Conservation (phyloP, 2,797 vertebrate genomes). For the Hypotaenidia okinawae region DNA sequence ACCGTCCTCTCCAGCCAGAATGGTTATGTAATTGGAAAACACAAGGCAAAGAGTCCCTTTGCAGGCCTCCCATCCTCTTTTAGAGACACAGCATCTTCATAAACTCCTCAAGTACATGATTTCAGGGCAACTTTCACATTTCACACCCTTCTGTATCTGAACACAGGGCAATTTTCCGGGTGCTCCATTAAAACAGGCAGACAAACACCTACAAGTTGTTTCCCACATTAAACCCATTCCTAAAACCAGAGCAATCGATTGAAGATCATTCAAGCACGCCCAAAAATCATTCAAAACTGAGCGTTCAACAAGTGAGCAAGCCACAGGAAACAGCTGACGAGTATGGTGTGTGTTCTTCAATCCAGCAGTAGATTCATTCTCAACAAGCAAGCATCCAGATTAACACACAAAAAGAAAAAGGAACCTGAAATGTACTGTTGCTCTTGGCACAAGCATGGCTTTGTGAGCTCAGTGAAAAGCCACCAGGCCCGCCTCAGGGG, state of each 20-base stretch:
- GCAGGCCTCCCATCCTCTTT: neutral
- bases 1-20: neutral
- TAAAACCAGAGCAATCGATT: neutral
- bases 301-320: neutral
- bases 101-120: neutral
- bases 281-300: neutral
- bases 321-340: neutral
- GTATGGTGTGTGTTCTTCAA: neutral
- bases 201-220: neutral
- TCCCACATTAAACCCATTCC: neutral
- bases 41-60: neutral
- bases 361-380: neutral
- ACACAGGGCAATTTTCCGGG: neutral
- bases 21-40: neutral
- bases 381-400: slow-evolving; percentile 11
- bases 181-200: neutral
- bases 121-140: neutral
- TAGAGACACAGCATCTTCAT: neutral
- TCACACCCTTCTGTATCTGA: neutral
- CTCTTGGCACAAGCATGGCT: slow-evolving; percentile 6
- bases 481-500: neutral
- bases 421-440: neutral
- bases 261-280: neutral
- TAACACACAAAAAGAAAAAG: neutral
- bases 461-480: neutral